Percentiles rank a stretch among this genome's conserved stretches.
These are phyloP conservation scores for Glaucomys volans DNA, from an alignment of 2,113 vertebrate genomes.

Conservation along the genomic window DNA sequence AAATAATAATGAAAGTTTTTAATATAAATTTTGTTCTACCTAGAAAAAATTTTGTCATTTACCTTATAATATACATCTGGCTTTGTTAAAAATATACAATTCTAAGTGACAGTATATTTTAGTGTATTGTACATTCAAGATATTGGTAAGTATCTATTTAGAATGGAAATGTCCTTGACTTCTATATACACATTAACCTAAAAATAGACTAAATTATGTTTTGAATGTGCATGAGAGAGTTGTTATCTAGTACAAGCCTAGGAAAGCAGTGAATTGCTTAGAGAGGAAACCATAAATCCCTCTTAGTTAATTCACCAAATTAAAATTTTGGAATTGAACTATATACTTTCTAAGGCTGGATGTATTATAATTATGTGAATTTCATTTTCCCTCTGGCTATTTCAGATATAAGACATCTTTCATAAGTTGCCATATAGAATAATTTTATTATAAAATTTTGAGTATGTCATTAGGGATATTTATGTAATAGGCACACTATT, in stretches of 20 bases:
- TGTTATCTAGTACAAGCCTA: not conserved
- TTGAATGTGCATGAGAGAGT: not conserved
- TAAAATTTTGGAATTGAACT: conserved; percentile 6
- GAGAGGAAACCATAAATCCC: not conserved
- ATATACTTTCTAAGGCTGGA: not conserved
- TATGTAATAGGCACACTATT: not conserved
- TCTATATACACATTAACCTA: not conserved
- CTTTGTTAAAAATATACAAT: conserved; percentile 41
- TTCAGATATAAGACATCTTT: conserved; percentile 2
- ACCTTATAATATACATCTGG: not conserved
- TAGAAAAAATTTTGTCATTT: not conserved
- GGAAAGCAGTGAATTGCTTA: not conserved
- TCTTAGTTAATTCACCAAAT: conserved; percentile 15
- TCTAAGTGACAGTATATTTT: conserved; percentile 25
- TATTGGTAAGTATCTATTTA: conserved; percentile 31
- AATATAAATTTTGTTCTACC: not conserved
- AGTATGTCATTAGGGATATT: conserved; percentile 6
- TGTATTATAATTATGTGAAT: conserved; percentile 29
- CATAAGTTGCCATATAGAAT: conserved; percentile 45
- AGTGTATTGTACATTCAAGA: not conserved
- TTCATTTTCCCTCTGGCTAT: not conserved
- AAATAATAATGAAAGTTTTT: conserved; percentile 45
- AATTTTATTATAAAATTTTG: conserved; percentile 26
- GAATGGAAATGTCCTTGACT: not conserved
- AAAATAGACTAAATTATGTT: conserved; percentile 5